Base-by-base conservation (phyloP, 2,113 vertebrate genomes). In the Hippocampus abdominalis region DNA sequence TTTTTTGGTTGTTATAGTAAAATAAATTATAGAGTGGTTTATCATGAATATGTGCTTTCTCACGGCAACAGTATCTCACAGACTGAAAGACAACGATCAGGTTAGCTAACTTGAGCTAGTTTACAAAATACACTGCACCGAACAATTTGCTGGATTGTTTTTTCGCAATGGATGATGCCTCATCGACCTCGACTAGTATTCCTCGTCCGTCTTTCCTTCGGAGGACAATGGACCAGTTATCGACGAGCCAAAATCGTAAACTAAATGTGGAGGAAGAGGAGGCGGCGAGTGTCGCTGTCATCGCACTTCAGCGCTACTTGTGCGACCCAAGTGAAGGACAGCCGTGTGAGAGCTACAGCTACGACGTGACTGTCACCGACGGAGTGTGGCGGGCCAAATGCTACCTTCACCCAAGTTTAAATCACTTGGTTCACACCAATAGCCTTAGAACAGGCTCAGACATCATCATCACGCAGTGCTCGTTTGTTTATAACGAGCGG, bases 321-420 rank as follows among this genome's bases (percentile, higher is more conserved):
- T 73, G 73, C 0, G 85, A 89, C 40, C 59, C 71, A 2, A 20
- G 23, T 0, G 78, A 73, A 1, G 71, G 42, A 3, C 72, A 70
- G 6, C 63, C 49, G 20, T 13, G 23, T 1, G 80, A 85, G 32
- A 27, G 0, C 70, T 88, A 71, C 76, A 76, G 66, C 72, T 94
- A 93, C 74, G 93, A 94, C 18, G 68, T 96, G 78, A 96, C 92
- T 0, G 23, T 96, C 4, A 91, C 90, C 0, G 94, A 95, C 18
- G 93, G 94, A 5, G 71, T 73, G 0, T 89, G 79, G 72, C 74
- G 70, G 62, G 86, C 89, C 18, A 95, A 93, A 13, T 96, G 94
- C 71, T 73, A 78, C 67, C 82, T 96, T 18, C 86, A 90, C 29
- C 80, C 88, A 1, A 61, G 65, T 23, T 82, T 97, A 15, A 92